phyloP scores from a whole-genome alignment of 37 sponge, comb jelly and placozoan species.

The Bolinopsis microptera region DNA sequence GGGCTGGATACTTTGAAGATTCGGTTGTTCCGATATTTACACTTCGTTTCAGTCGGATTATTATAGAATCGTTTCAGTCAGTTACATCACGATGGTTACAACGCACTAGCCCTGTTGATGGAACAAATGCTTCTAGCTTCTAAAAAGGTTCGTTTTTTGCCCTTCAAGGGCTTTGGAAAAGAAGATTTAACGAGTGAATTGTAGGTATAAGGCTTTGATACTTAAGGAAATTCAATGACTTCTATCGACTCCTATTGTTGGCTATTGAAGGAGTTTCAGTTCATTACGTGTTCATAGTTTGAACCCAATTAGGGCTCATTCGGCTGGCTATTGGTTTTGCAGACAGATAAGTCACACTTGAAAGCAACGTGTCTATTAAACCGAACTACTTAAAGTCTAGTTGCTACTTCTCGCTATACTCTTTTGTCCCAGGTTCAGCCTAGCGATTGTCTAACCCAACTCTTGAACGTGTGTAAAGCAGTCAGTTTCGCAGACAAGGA shows the following conservation, averaged over 20 bases:
- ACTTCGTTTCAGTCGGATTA: too few species aligned
- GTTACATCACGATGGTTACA: constrained; percentile 51
- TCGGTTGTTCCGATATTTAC: not conserved
- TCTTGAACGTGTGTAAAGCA: constrained; percentile 38
- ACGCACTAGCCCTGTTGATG: constrained; percentile 10
- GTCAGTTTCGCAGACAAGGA: constrained; percentile 44
- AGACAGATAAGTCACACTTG: not conserved
- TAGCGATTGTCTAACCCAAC: constrained; percentile 57
- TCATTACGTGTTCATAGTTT: not conserved
- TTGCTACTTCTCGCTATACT: not conserved
- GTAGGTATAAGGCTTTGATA: not conserved
- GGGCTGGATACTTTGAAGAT: not conserved
- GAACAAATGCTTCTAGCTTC: constrained; percentile 41
- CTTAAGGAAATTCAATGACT: not conserved
- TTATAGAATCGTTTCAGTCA: not conserved
- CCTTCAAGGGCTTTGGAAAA: not conserved
- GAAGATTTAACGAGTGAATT: not conserved
- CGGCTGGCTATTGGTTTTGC: not conserved
- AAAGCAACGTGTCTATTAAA: not conserved
- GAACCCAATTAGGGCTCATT: not conserved
- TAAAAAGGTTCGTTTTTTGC: constrained; percentile 3
- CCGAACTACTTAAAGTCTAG: not conserved
- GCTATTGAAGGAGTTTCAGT: not conserved
- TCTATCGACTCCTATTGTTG: not conserved
- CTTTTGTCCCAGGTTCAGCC: constrained; percentile 18